A percentile compares a stretch with the other conserved stretches of the same genome.
phyloP scores from a whole-genome alignment of 2,888 invertebrate genomes.

The Liodrosophila aerea region DNA sequence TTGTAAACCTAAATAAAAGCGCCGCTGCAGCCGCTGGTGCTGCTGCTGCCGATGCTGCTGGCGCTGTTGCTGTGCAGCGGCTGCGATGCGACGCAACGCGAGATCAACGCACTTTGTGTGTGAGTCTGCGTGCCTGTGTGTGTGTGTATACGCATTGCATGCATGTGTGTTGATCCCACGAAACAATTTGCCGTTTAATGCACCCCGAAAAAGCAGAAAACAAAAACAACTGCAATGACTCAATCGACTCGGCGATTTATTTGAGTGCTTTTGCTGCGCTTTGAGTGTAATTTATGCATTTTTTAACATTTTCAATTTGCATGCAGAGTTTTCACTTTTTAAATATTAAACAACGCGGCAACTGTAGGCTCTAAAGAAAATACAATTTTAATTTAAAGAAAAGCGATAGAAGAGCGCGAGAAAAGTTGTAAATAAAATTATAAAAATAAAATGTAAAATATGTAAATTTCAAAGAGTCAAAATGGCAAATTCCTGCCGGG shows the following conservation, averaged over 20 bases:
- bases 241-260: slow-evolving; percentile 26
- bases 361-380: slow-evolving; percentile 37
- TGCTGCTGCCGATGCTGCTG: slow-evolving; percentile 10
- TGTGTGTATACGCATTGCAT: too few relatives aligned
- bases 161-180: slow-evolving; percentile 70
- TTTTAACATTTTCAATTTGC: slow-evolving; percentile 33
- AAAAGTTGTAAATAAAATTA: slow-evolving; percentile 56
- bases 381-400: too few relatives aligned
- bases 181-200: slow-evolving; percentile 77
- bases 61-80: slow-evolving; percentile 22
- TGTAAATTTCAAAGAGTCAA: slow-evolving; percentile 25
- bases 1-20: slow-evolving; percentile 59
- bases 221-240: slow-evolving; percentile 39
- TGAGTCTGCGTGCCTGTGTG: slow-evolving; percentile 28
- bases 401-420: slow-evolving; percentile 16
- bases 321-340: slow-evolving; percentile 55
- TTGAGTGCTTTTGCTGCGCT: slow-evolving; percentile 28
- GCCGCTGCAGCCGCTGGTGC: slow-evolving; percentile 26
- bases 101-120: slow-evolving; percentile 71
- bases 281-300: slow-evolving; percentile 13
- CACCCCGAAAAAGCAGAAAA: slow-evolving; percentile 58
- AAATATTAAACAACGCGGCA: slow-evolving; percentile 22
- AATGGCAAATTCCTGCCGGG: slow-evolving; percentile 54
- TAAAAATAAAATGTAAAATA: slow-evolving; percentile 22
- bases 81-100: slow-evolving; percentile 34